Evolutionary conservation across 1,140 invertebrate species (phyloP).

Genomic region (Oedothorax gibbosus): DNA sequence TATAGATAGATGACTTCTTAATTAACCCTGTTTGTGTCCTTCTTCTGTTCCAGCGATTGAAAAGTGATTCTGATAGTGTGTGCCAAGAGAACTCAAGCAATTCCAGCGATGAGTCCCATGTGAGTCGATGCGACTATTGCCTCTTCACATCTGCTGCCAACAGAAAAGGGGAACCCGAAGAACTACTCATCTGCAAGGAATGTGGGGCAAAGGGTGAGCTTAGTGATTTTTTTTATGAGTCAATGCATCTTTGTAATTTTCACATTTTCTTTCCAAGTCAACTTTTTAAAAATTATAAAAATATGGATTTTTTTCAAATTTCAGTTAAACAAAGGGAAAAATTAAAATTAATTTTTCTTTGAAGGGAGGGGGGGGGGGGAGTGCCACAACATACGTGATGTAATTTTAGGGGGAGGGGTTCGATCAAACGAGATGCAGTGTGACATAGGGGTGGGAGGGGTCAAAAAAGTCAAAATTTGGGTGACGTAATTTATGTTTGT

Average conservation of each 20-base stretch:
- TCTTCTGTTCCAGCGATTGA: neutral
- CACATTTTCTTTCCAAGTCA: neutral
- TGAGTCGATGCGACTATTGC: slow-evolving; percentile 68
- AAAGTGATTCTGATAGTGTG: slow-evolving; percentile 6
- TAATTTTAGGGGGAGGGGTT: too few species aligned
- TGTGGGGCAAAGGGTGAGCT: slow-evolving; percentile 81
- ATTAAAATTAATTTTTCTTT: too few species aligned
- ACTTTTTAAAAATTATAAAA: neutral
- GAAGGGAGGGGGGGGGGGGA: too few species aligned
- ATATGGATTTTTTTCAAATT: too few species aligned
- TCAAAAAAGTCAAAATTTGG: too few species aligned
- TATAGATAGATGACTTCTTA: too few species aligned
- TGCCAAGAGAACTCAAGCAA: slow-evolving; percentile 34
- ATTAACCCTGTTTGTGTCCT: too few species aligned
- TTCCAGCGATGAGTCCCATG: slow-evolving; percentile 37
- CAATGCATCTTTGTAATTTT: neutral
- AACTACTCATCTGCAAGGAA: slow-evolving; percentile 80
- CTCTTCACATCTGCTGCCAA: slow-evolving; percentile 67
- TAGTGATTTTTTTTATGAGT: neutral
- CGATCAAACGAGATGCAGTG: too few species aligned
- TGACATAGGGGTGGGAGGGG: too few species aligned
- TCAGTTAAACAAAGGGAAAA: too few species aligned
- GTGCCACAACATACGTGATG: too few species aligned
- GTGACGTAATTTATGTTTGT: too few species aligned
- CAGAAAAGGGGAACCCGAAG: slow-evolving; percentile 74